phyloP scores from a whole-genome alignment of 2,113 vertebrate species.

The Dipodomys stephensi region DNA sequence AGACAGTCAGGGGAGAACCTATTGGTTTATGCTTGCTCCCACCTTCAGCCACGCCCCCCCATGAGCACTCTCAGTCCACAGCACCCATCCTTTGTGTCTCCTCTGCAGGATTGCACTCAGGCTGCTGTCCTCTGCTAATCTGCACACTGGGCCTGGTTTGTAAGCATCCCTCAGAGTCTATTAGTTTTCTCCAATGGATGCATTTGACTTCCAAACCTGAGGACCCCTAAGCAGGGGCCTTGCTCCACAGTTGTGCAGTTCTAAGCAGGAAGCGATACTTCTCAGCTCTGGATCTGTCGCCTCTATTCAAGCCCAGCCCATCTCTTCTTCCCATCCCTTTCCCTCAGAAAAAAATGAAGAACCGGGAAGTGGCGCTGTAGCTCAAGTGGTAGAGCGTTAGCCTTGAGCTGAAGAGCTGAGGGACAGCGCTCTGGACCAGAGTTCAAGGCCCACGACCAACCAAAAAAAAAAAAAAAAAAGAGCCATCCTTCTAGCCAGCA shows the following conservation, averaged over 20 bases:
- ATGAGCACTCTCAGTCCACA: not conserved
- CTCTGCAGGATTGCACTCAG: not conserved
- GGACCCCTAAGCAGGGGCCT: not conserved
- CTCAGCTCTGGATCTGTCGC: not conserved
- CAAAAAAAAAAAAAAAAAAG: not conserved
- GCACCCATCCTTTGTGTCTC: not conserved
- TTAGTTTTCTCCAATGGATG: not conserved
- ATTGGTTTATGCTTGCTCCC: not conserved
- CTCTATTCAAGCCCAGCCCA: not conserved
- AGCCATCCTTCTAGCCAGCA: not conserved
- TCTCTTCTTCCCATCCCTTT: not conserved
- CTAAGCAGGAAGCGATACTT: not conserved
- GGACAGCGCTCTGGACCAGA: too few species aligned
- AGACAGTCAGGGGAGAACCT: not conserved
- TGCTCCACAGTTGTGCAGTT: not conserved
- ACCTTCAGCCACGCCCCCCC: not conserved
- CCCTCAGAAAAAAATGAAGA: not conserved
- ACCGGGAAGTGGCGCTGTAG: too few species aligned
- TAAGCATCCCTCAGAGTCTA: not conserved
- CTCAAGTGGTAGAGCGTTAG: too few species aligned
- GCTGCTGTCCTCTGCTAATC: not conserved
- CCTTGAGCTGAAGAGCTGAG: too few species aligned
- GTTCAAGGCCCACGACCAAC: too few species aligned
- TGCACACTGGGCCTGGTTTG: not conserved
- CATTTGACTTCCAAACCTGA: not conserved